Evolutionary conservation across 2,797 vertebrate genomes (phyloP), one percentile per base, ranked within the genome.

Genomic region (Chelon labrosus): DNA sequence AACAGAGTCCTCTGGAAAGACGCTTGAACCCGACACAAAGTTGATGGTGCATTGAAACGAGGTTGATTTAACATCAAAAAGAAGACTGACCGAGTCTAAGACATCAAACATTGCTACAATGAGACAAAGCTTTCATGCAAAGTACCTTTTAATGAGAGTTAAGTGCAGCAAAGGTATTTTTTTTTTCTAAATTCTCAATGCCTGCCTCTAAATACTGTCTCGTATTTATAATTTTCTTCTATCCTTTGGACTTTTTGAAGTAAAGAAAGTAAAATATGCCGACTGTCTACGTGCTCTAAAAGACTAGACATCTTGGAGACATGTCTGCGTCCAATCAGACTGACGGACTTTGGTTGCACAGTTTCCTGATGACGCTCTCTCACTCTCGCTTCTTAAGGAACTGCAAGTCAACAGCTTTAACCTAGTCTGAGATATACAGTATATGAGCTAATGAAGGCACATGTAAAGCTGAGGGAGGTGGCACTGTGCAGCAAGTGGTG

Each of bases 101-200:
- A 52, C 65, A 70, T 72, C 66, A 80, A 66, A 72, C 52, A 22
- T 3, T 22, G 22, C 22, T 3, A 22, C 22, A 22, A 22, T 22
- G 22, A 22, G 22, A 3, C 22, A 22, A 31, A 42, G 12, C 52
- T 79, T 61, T 82, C 56, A 77, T 11, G 39, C 38, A 62, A 52
- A 79, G 62, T 39, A 51, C 54, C 44, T 67, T 51, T 50, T 58
- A 56, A 66, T 39, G 56, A 80, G 25, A n/a, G 60, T 68, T 62
- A 62, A 86, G 59, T 75, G 73, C 56, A 39, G 44, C 54, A 44
- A 66, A 70, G 62, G 61, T 25, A 60, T 55, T 70, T 3, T 42
- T 2, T 42, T 2, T 52, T 64, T 73, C 35, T 19, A 19, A 12
- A 62, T 25, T 51, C 16, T 22, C 38, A 51, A 65, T 51, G 11